Evolutionary conservation across 2,888 invertebrate genomes (phyloP), one percentile per base, ranked within the genome.

Genomic region (Pterostichus niger): DNA sequence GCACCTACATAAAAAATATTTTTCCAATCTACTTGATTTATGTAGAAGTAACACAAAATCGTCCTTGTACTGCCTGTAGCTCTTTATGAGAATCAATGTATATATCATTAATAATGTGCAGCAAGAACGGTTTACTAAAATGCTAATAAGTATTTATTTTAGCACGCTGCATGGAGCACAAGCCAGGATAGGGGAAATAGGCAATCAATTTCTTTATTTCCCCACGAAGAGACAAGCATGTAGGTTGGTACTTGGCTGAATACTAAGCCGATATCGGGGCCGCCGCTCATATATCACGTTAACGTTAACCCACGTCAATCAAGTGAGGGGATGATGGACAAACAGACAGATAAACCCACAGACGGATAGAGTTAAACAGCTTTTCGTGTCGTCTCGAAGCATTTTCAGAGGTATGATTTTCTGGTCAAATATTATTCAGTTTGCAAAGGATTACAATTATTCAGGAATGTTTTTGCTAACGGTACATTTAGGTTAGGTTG

Each of bases 281-380:
- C 11, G 33, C 17, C 56, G 56, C 77, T 77, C 77, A 77, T 77
- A 77, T 77, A 77, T 77, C 77, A 77, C 77, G 77, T 77, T 54
- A 15, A 35, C 77, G 77, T 56, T 77, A 77, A 77, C 77, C 77
- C 56, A n/a, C 40, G 77, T 77, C 77, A 77, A 77, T 77, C 77
- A 77, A 54, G 77, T 17, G 46, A 15, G 15, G 33, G 54, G 77
- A 77, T 80, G 80, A 80, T 80, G 71, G 80, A 68, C 80, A 80
- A 80, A 80, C 80, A 80, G 64, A 80, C 68, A 80, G 68, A 80
- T 68, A 71, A 80, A 80, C 40, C 71, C 68, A 79, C 80, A 80
- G 54, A 71, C 68, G 80, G 80, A 33, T 35, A 13, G 40, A 77
- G 33, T 75, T 79, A 64, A 80, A 80, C 56, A 68, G 80, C 68